Evolutionary conservation across 2,888 invertebrate species (phyloP), one percentile per base, ranked within the genome.

Genomic region (Tetanocera ferruginea): DNA sequence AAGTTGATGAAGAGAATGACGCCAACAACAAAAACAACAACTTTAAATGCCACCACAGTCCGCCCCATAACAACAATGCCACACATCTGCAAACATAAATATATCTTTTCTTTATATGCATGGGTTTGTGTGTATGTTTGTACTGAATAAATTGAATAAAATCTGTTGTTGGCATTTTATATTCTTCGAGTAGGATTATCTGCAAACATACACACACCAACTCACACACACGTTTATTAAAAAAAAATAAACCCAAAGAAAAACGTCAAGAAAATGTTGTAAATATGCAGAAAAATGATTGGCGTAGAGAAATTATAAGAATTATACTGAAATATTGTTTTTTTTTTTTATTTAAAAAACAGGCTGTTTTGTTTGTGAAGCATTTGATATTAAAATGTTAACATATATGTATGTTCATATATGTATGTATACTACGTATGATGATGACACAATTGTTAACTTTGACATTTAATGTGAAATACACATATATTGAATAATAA

Each of bases 161-260:
- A 67, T 80, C 80, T 80, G 78, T 62, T 64, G 75, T 52, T 78
- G 80, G 75, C 79, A 80, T 71, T 74, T 80, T 77, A 71, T 70
- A 76, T 78, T 67, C 76, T 70, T 76, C 74, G 67, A 71, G 76
- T 67, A 5, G 19, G 37, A 60, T 55, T 19, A 19, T 25, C n/a
- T 19, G 31, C 19, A 60, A 14, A 19, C 17, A 69, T 17, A 69
- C 25, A 17, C 49, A 72, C 31, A 72, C n/a, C n/a, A n/a, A n/a
- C n/a, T n/a, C 3, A 64, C 11, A 19, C 14, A 17, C 25, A n/a
- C 49, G n/a, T 57, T 43, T n/a, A 60, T 1, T n/a, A 23, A 25
- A 70, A 60, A 62, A 60, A 62, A 19, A n/a, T 9, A 51, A 19
- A 23, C 9, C 11, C 5, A 57, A 9, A 34, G 23, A 43, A 23